Percentiles rank a stretch among this genome's conserved stretches.
phyloP scores from a whole-genome alignment of 2,113 vertebrate species.

The Pelecanoides urinatrix region DNA sequence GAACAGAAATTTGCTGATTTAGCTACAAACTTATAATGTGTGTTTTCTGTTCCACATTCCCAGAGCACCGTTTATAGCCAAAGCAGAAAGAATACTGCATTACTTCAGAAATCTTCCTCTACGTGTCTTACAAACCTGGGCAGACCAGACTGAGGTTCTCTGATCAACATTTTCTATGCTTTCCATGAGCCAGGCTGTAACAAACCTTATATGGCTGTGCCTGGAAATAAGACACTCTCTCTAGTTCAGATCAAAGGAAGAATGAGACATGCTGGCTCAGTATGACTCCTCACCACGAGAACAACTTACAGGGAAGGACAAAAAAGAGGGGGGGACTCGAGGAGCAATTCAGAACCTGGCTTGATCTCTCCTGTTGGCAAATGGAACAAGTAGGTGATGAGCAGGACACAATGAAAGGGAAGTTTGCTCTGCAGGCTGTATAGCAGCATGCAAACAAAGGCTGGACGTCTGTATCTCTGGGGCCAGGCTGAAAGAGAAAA shows the following conservation, averaged over 20 bases:
- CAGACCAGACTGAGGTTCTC: not conserved
- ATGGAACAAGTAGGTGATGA: not conserved
- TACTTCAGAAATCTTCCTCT: not conserved
- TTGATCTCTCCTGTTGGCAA: not conserved
- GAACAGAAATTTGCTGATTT: not conserved
- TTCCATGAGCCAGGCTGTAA: not conserved
- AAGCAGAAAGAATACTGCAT: not conserved
- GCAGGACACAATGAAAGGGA: not conserved
- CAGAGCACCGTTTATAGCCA: not conserved
- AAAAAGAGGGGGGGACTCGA: not conserved
- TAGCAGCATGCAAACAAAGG: accelerated
- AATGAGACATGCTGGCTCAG: not conserved
- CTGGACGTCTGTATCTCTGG: not conserved
- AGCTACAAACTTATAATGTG: not conserved
- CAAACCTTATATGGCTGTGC: not conserved
- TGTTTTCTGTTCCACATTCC: not conserved
- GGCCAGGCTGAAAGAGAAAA: not conserved
- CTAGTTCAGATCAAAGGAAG: not conserved
- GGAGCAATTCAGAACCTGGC: not conserved
- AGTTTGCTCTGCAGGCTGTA: not conserved
- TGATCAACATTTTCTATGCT: not conserved
- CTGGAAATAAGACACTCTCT: not conserved
- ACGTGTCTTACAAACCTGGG: not conserved
- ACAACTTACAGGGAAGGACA: not conserved
- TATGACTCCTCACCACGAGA: not conserved